Conservation (phyloP, 2,888 invertebrate genomes). For the Parochlus steinenii region DNA sequence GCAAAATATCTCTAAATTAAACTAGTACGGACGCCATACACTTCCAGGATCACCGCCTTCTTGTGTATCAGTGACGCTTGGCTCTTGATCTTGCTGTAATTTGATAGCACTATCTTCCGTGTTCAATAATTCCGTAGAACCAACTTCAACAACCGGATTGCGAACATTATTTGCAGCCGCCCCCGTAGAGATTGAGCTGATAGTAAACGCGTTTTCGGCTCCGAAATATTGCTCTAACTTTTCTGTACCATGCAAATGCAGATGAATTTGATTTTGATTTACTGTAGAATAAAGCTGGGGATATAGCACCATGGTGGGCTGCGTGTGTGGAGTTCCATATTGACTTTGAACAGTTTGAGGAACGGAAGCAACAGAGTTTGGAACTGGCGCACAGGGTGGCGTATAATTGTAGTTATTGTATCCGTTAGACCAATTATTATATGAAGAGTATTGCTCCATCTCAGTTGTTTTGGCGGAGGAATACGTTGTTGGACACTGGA, state of each 20-base stretch:
- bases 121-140: too few relatives aligned
- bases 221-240: slow-evolving; percentile 51
- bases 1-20: neutral
- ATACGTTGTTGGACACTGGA: slow-evolving; percentile 18
- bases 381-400: slow-evolving; percentile 35
- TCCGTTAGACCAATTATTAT: slow-evolving; percentile 37
- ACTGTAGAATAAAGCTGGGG: slow-evolving; percentile 65
- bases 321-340: slow-evolving; percentile 18
- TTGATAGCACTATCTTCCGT: too few relatives aligned
- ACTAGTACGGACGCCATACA: slow-evolving; percentile 68
- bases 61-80: too few relatives aligned
- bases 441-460: slow-evolving; percentile 15
- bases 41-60: slow-evolving; percentile 31
- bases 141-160: too few relatives aligned
- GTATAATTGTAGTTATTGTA: slow-evolving; percentile 58
- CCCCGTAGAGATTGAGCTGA: too few relatives aligned
- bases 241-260: slow-evolving; percentile 52
- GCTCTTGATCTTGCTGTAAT: too few relatives aligned
- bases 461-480: too few relatives aligned
- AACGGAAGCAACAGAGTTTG: too few relatives aligned
- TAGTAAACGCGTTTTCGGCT: too few relatives aligned
- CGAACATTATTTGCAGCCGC: too few relatives aligned
- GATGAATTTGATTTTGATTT: slow-evolving; percentile 73
- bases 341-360: slow-evolving; percentile 23
- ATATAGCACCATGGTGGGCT: slow-evolving; percentile 52